Evolutionary conservation across 2,797 vertebrate species (phyloP).

Genomic region (Mormyrus hasselquistii): DNA sequence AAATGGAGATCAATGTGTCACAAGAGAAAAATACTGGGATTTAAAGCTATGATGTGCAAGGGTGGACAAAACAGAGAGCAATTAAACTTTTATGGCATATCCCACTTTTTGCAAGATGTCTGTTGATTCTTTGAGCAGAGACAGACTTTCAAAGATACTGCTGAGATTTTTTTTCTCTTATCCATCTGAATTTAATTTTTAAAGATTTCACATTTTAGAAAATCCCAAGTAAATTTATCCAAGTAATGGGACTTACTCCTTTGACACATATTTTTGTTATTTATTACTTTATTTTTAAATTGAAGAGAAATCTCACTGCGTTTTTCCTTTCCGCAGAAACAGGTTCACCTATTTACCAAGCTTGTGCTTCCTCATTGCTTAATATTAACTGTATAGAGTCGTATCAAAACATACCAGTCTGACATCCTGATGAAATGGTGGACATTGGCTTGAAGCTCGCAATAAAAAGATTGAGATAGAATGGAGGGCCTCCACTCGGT

Average conservation of each 20-base stretch:
- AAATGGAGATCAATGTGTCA: not conserved
- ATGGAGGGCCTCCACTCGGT: not conserved
- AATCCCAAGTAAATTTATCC: not conserved
- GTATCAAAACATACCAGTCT: not conserved
- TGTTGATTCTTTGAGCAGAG: not conserved
- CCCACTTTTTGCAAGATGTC: not conserved
- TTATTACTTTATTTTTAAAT: not conserved
- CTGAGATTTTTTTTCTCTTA: not conserved
- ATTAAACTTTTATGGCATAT: not conserved
- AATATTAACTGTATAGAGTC: not conserved
- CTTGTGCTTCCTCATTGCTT: not conserved
- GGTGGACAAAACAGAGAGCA: not conserved
- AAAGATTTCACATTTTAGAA: not conserved
- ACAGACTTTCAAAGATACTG: not conserved
- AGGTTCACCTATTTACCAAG: not conserved
- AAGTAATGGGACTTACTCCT: not conserved
- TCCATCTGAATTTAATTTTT: not conserved
- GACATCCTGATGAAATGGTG: not conserved
- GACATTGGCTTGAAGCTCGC: not conserved
- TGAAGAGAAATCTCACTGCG: not conserved
- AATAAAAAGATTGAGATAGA: not conserved
- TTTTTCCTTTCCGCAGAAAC: not conserved
- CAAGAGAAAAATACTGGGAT: not conserved
- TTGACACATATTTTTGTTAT: not conserved
- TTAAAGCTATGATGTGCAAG: not conserved